These are phyloP conservation scores for Phocides pigmalion DNA, from an alignment of 1,140 invertebrate species.

Conservation along the genomic window DNA sequence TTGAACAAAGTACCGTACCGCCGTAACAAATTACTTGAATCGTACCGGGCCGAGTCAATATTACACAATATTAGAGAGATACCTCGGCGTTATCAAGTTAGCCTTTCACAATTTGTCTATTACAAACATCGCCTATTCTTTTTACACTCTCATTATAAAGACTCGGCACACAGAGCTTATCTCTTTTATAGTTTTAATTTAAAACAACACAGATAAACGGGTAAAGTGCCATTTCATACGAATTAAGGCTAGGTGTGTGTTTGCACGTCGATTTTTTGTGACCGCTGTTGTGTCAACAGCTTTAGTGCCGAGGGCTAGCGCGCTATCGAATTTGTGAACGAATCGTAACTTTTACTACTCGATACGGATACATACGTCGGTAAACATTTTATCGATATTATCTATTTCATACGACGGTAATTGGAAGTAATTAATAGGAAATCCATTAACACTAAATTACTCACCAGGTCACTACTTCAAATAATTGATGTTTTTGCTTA, in stretches of 20 bases:
- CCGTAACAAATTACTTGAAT: constrained; percentile 36
- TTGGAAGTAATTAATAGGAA: constrained; percentile 15
- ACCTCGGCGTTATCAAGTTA: constrained; percentile 45
- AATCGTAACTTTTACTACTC: constrained; percentile 3
- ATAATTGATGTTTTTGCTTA: background rate
- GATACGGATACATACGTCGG: background rate
- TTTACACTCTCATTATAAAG: constrained; percentile 49
- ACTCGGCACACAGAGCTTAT: constrained; percentile 46
- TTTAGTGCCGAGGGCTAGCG: constrained; percentile 5
- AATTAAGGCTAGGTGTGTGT: constrained; percentile 52
- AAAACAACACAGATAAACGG: constrained; percentile 56
- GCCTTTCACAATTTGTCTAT: constrained; percentile 52
- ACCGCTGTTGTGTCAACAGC: constrained; percentile 41
- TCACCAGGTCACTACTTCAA: background rate
- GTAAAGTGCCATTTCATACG: constrained; percentile 52
- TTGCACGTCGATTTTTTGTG: constrained; percentile 42
- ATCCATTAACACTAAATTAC: constrained; percentile 25
- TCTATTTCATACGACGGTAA: background rate
- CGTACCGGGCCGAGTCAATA: constrained; percentile 42
- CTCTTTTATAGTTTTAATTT: constrained; percentile 60
- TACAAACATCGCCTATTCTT: constrained; percentile 53
- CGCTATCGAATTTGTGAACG: constrained; percentile 3
- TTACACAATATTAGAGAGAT: constrained; percentile 48
- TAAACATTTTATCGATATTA: constrained; percentile 11
- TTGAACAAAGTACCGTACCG: constrained; percentile 1